phyloP scores from a whole-genome alignment of 2,797 vertebrate genomes.

The Simalia tracyae region DNA sequence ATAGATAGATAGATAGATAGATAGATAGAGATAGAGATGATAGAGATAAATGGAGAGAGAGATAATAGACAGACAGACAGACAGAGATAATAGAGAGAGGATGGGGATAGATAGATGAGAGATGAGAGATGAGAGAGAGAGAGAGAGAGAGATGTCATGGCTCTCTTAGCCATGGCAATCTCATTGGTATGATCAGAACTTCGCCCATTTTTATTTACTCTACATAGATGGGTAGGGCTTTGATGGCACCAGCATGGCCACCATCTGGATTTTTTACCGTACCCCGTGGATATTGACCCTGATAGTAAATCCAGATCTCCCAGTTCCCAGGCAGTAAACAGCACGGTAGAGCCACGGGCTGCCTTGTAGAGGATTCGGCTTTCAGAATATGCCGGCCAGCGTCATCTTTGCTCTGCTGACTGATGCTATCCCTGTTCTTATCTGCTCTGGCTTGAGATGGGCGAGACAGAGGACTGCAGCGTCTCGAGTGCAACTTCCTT shows the following conservation, averaged over 20 bases:
- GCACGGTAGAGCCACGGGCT: not conserved
- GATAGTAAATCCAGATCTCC: not conserved
- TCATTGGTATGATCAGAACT: not conserved
- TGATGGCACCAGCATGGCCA: not conserved
- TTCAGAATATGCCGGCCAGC: not conserved
- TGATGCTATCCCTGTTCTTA: not conserved
- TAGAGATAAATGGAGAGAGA: not conserved
- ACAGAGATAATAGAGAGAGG: not conserved
- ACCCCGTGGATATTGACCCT: not conserved
- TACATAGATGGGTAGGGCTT: not conserved
- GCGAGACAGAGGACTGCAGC: not conserved
- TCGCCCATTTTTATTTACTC: not conserved
- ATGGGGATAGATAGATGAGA: too few species aligned
- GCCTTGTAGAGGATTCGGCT: not conserved
- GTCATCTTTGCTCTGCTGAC: not conserved
- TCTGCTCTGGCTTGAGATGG: not conserved
- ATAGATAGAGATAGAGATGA: not conserved
- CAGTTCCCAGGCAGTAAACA: not conserved
- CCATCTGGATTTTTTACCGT: not conserved
- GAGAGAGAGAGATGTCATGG: not conserved
- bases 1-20: not conserved
- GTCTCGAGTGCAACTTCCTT: not conserved
- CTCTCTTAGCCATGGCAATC: not conserved
- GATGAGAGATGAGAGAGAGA: too few species aligned
- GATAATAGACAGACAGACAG: too few species aligned